Evolutionary conservation across 2,797 vertebrate species (phyloP), one percentile per base, ranked within the genome.

Genomic region (Hydrolagus colliei): DNA sequence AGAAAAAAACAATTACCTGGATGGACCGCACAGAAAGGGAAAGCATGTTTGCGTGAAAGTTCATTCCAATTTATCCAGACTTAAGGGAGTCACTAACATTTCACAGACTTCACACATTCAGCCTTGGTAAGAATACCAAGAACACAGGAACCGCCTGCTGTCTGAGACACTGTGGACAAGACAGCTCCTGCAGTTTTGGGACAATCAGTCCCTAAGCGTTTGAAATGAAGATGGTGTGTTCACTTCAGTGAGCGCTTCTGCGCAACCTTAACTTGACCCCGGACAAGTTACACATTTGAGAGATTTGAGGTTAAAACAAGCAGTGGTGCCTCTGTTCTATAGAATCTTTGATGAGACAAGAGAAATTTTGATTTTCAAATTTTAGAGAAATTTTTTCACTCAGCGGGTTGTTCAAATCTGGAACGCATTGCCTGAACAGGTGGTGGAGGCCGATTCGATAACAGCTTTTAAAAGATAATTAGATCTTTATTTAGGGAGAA

Each of bases 21-120:
- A 27, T 27, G 63, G 63, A 27, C 32, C 65, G 87, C 73, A 18
- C 22, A 71, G 61, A 86, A 88, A 84, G 88, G 89, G 63, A 87
- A 86, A 87, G 41, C 87, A 86, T 86, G 88, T 89, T 87, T 3
- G 0, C 87, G 52, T 88, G 87, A 18, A 87, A 75, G 87, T 90
- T 90, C 87, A 77, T 77, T 61, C 88, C 90, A 89, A 92, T 92
- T 91, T 91, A 90, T 87, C 11, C 68, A 86, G 88, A 90, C 90
- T 87, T 87, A 59, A 88, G 89, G 90, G 90, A 90, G 91, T 91
- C 86, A 88, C 75, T 75, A 87, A 87, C 91, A 89, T 87, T 89
- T 90, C 87, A 32, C 87, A 91, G 87, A 65, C 86, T 89, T 92
- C 88, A 91, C 89, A 89, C 88, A 75, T 86, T 86, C 41, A 90